Evolutionary conservation across 1,140 invertebrate species (phyloP).

Genomic region (Monomorium pharaonis): DNA sequence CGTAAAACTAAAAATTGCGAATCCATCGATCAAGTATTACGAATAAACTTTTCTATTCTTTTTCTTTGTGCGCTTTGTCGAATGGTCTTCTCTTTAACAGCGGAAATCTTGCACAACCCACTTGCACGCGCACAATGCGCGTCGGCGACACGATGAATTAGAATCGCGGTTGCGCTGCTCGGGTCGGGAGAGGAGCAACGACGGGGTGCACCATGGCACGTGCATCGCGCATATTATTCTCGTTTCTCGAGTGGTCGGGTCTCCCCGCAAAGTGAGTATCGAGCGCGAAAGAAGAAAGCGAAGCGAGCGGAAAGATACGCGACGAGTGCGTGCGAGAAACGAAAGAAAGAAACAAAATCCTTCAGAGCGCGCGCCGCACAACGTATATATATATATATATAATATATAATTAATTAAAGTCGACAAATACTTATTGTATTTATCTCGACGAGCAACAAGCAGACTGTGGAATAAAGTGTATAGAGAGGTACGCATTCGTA

Average conservation of each 20-base stretch:
- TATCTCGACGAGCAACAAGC: constrained; percentile 24
- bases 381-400: constrained; percentile 73
- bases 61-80: neutral
- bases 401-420: constrained; percentile 85
- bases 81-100: constrained; percentile 7
- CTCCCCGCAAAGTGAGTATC: constrained; percentile 6
- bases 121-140: constrained; percentile 26
- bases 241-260: constrained; percentile 70
- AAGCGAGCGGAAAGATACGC: constrained; percentile 9
- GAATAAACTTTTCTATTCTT: neutral
- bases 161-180: constrained; percentile 51
- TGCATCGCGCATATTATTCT: constrained; percentile 76
- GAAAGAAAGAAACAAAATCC: constrained; percentile 9
- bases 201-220: constrained; percentile 64
- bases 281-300: constrained; percentile 15
- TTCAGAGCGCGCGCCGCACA: constrained; percentile 19
- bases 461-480: neutral
- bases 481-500: constrained; percentile 29
- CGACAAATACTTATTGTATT: constrained; percentile 71
- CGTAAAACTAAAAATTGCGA: neutral
- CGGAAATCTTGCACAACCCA: constrained; percentile 43
- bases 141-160: constrained; percentile 60
- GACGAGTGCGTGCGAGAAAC: neutral
- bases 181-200: neutral
- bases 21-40: neutral